These are phyloP conservation scores for Pelobates cultripes DNA, from an alignment of 2,797 vertebrate genomes.

Conservation along the genomic window DNA sequence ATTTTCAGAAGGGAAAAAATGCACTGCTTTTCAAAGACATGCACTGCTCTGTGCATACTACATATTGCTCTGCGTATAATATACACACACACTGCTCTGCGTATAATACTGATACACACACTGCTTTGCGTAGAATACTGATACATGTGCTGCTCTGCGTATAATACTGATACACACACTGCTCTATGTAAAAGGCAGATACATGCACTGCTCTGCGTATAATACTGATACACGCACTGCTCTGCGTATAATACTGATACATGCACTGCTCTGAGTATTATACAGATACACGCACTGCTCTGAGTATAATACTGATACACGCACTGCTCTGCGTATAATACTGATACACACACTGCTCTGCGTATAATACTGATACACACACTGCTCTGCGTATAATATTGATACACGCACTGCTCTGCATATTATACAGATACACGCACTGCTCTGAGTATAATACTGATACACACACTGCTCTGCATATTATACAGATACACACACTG, in stretches of 20 bases:
- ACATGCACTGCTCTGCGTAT: not conserved
- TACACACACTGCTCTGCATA: not conserved
- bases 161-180: conserved; percentile 1
- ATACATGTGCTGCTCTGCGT: not conserved
- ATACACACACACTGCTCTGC: conserved; percentile 1
- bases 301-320: not conserved
- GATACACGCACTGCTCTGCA: not conserved
- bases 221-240: no score
- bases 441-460: conserved; percentile 3
- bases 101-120: conserved; percentile 2
- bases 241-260: no score
- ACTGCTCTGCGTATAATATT: not conserved
- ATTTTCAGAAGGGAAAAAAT: not conserved
- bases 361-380: not conserved
- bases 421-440: not conserved
- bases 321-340: not conserved
- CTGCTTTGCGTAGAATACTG: not conserved
- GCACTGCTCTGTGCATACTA: not conserved
- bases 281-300: not conserved
- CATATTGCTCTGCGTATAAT: conserved; percentile 6
- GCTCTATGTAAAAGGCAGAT: not conserved
- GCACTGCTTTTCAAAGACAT: not conserved
- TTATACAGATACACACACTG: not conserved
- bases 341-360: not conserved
- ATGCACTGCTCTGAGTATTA: not conserved